A percentile compares a stretch with the other conserved stretches of the same genome.
Evolutionary conservation across 2,797 vertebrate species (phyloP).

Genomic region (Paramormyrops hopkinsi): DNA sequence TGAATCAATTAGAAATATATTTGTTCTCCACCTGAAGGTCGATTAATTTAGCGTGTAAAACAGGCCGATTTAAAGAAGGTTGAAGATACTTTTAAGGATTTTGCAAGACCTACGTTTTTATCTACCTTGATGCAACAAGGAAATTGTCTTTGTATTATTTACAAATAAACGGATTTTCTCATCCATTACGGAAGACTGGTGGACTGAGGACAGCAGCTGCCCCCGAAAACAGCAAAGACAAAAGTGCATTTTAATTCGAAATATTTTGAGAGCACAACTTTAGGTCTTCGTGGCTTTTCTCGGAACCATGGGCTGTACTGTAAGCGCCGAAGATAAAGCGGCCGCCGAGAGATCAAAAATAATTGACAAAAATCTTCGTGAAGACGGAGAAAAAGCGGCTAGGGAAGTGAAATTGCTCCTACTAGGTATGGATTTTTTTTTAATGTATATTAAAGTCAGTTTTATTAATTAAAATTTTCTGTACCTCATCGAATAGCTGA

Average conservation of each 20-base stretch:
- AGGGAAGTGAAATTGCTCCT: conserved; percentile 93
- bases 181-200: not conserved
- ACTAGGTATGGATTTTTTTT: conserved; percentile 64
- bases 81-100: not conserved
- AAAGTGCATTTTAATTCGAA: not conserved
- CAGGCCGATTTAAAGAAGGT: not conserved
- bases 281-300: not conserved
- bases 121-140: not conserved
- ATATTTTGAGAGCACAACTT: not conserved
- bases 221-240: not conserved
- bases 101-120: not conserved
- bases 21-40: not conserved
- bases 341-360: conserved; percentile 93
- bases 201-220: not conserved
- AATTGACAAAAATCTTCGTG: conserved; percentile 95
- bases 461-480: not conserved
- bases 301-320: conserved; percentile 83
- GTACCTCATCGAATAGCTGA: not conserved
- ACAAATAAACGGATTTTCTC: not conserved
- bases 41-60: not conserved
- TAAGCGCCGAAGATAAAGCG: conserved; percentile 95
- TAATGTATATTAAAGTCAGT: not conserved
- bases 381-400: conserved; percentile 93
- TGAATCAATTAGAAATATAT: not conserved
- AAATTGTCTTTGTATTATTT: not conserved